Conservation (phyloP, 2,888 invertebrate species). For the Asteroscopus sphinx region DNA sequence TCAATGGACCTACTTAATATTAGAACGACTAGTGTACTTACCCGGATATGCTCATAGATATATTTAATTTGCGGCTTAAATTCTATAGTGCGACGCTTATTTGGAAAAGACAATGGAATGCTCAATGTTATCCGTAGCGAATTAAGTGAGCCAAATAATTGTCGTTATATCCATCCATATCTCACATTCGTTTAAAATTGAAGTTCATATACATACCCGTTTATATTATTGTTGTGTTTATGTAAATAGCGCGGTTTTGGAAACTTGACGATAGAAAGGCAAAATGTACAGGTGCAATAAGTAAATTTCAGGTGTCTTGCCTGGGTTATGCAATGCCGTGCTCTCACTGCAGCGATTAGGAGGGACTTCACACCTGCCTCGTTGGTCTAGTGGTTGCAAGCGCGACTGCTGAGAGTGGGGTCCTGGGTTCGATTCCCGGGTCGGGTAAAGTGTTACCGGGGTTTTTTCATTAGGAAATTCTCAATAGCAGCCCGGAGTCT, state of each 20-base stretch:
- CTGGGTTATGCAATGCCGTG: no score
- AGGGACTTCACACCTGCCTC: no score
- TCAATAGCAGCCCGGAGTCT: no score
- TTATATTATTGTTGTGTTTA: slow-evolving; percentile 33
- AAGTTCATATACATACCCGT: slow-evolving; percentile 45
- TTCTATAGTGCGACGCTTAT: slow-evolving; percentile 67
- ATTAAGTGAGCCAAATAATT: slow-evolving; percentile 63
- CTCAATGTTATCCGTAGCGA: slow-evolving; percentile 61
- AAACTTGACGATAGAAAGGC: slow-evolving; percentile 14
- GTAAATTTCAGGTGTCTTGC: no score
- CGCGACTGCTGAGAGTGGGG: no score
- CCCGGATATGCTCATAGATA: slow-evolving; percentile 62
- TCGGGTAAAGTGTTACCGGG: no score
- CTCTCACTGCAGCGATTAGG: no score
- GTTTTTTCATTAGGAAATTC: no score
- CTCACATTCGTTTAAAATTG: slow-evolving; percentile 37
- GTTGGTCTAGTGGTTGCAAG: no score
- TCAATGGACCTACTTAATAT: no score
- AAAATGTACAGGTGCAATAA: slow-evolving; percentile 3
- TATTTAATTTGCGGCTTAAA: slow-evolving; percentile 68
- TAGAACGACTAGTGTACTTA: slow-evolving; percentile 68
- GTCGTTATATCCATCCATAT: slow-evolving; percentile 64
- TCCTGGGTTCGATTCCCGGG: no score
- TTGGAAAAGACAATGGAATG: slow-evolving; percentile 75
- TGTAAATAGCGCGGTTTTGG: slow-evolving; percentile 33